phyloP scores from a whole-genome alignment of 2,113 vertebrate species.

The Garra rufa region DNA sequence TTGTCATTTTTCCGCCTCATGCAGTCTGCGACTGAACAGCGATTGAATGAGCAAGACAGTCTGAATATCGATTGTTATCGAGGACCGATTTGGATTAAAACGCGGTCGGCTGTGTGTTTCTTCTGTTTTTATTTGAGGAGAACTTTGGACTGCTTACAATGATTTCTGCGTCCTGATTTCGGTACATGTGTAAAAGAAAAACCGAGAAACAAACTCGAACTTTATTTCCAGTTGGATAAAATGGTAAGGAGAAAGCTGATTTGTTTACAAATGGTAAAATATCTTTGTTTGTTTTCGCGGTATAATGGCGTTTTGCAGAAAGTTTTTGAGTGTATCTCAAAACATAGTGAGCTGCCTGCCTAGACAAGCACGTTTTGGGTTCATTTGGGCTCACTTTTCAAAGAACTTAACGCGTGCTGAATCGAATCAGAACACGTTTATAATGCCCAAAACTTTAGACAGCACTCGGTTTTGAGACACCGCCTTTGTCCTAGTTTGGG shows the following conservation, averaged over 20 bases:
- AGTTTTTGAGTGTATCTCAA: neutral
- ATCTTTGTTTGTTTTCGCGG: neutral
- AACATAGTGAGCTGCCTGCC: neutral
- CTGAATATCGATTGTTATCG: neutral
- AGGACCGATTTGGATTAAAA: neutral
- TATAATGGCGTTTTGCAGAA: neutral
- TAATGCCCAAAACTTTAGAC: neutral
- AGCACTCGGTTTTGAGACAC: neutral
- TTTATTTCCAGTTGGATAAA: neutral
- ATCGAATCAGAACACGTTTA: neutral
- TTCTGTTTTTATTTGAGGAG: neutral
- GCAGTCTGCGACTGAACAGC: conserved; percentile 7
- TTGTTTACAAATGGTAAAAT: neutral
- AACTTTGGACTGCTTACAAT: neutral
- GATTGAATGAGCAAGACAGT: neutral
- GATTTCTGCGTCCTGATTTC: neutral
- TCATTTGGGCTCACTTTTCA: too few species aligned
- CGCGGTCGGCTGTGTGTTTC: neutral
- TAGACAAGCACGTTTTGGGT: neutral
- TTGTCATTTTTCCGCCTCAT: neutral
- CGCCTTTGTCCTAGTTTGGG: neutral
- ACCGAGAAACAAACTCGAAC: neutral
- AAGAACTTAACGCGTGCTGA: neutral
- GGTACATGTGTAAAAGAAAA: neutral
- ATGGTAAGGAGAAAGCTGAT: conserved; percentile 9